phyloP scores from a whole-genome alignment of 2,113 vertebrate species.

The Nibea albiflora region DNA sequence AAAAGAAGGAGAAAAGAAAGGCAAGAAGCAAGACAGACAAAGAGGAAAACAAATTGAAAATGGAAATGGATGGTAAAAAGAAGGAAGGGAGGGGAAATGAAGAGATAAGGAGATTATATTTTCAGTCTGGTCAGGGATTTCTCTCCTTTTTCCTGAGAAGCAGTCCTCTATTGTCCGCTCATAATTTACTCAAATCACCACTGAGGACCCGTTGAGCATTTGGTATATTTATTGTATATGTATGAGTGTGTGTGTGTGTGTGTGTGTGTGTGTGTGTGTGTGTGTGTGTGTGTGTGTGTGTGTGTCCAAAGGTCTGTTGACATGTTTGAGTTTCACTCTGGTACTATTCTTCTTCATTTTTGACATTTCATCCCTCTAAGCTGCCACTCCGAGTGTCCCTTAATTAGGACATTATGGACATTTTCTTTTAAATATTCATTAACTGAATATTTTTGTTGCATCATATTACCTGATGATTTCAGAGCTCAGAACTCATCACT shows the following conservation, averaged over 20 bases:
- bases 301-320: not conserved
- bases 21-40: not conserved
- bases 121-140: constrained; percentile 22
- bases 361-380: not conserved
- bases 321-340: not conserved
- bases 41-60: constrained; percentile 24
- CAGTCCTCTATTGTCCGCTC: not conserved
- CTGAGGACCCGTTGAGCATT: not conserved
- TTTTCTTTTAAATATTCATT: not conserved
- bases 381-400: not conserved
- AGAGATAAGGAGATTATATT: constrained; percentile 43
- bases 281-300: not conserved
- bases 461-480: not conserved
- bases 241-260: not conserved
- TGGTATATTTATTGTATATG: not conserved
- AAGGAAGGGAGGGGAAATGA: constrained; percentile 20
- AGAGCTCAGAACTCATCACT: not conserved
- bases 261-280: not conserved
- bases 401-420: too few species aligned
- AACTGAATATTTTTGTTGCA: not conserved
- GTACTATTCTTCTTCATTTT: not conserved
- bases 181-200: constrained; percentile 24
- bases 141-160: constrained; percentile 1
- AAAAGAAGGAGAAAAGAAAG: not conserved
- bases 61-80: constrained; percentile 35